Evolutionary conservation across 1,140 invertebrate genomes (phyloP).

Genomic region (Meteorus sp.): DNA sequence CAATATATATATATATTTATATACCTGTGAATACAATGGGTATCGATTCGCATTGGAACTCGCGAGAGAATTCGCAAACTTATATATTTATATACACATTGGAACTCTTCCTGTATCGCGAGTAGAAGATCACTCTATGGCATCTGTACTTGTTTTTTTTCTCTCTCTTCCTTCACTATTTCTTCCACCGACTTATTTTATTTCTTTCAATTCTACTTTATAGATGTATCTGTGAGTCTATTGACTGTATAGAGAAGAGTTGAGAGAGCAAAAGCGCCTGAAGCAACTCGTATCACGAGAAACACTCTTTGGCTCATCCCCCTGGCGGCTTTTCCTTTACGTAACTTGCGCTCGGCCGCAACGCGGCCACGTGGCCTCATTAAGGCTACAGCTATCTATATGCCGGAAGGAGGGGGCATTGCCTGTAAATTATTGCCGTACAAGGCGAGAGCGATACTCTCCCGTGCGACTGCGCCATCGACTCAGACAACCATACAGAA

Average conservation of each 20-base stretch:
- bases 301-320: background rate
- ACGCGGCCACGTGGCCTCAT: conserved; percentile 19
- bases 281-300: no score
- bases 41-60: conserved; percentile 13
- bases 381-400: conserved; percentile 9
- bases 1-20: no score
- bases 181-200: background rate
- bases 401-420: conserved; percentile 18
- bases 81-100: no score
- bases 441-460: background rate
- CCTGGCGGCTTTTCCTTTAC: conserved; percentile 2
- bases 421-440: conserved; percentile 18
- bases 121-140: conserved; percentile 7
- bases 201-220: background rate
- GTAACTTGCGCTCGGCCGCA: conserved; percentile 11
- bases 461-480: background rate
- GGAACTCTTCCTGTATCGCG: conserved; percentile 7
- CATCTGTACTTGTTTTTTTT: background rate
- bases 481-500: no score
- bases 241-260: no score
- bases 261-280: no score
- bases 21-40: conserved; percentile 5
- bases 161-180: conserved; percentile 1
- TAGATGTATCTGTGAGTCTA: background rate
- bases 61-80: background rate